phyloP scores from a whole-genome alignment of 2,797 vertebrate species.

The Siniperca scherzeri region DNA sequence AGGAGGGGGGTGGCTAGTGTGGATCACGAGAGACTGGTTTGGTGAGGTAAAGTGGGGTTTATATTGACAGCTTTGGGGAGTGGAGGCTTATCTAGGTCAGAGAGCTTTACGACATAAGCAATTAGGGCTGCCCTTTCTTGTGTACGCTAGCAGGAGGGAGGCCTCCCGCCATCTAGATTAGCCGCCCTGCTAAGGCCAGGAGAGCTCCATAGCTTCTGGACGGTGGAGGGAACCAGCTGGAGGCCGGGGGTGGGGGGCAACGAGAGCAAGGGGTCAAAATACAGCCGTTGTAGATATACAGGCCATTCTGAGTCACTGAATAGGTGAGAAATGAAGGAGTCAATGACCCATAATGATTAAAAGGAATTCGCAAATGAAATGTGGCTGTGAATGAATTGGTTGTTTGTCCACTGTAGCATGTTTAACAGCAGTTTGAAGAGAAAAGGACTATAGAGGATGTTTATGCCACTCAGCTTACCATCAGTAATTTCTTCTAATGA shows the following conservation, averaged over 20 bases:
- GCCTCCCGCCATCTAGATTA: constrained; percentile 85
- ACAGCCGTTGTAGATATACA: constrained; percentile 23
- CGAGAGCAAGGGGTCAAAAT: constrained; percentile 54
- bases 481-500: constrained; percentile 62
- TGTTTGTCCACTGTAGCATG: constrained; percentile 46
- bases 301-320: constrained; percentile 61
- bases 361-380: constrained; percentile 53
- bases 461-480: constrained; percentile 62
- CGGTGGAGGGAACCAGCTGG: constrained; percentile 73
- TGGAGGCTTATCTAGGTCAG: constrained; percentile 88
- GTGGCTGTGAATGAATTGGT: constrained; percentile 29
- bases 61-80: constrained; percentile 85
- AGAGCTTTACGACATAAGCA: constrained; percentile 89
- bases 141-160: constrained; percentile 82
- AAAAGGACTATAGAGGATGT: constrained; percentile 42
- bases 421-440: constrained; percentile 36
- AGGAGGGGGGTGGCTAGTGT: constrained; percentile 56
- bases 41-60: constrained; percentile 90
- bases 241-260: constrained; percentile 39
- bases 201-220: constrained; percentile 70
- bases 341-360: constrained; percentile 61
- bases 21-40: constrained; percentile 86
- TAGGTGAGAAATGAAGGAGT: constrained; percentile 35
- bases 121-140: constrained; percentile 84
- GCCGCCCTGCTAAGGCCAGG: constrained; percentile 61